Evolutionary conservation across 2,797 vertebrate species (phyloP).

Genomic region (Phataginus tricuspis): DNA sequence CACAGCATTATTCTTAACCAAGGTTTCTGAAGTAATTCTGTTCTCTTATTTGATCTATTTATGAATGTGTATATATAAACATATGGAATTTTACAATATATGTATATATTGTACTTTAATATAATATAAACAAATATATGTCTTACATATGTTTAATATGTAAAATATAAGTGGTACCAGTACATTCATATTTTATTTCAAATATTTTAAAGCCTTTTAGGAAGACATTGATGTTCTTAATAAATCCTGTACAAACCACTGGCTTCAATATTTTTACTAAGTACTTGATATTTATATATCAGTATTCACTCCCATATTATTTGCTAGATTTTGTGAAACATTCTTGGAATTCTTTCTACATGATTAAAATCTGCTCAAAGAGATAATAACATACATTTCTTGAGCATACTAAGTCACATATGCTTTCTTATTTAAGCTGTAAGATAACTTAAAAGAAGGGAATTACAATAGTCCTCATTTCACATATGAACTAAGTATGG

Average conservation of each 20-base stretch:
- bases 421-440: neutral
- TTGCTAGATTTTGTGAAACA: neutral
- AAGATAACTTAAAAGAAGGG: neutral
- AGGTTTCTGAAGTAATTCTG: slow-evolving; percentile 36
- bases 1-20: neutral
- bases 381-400: neutral
- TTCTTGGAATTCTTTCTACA: neutral
- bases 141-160: neutral
- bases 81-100: neutral
- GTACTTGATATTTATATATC: neutral
- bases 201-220: slow-evolving; percentile 1
- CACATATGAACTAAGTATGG: neutral
- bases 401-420: neutral
- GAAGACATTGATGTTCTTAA: neutral
- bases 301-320: neutral
- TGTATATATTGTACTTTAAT: neutral
- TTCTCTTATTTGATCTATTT: neutral
- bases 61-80: neutral
- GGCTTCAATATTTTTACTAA: neutral
- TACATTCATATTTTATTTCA: neutral
- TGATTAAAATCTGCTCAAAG: neutral
- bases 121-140: neutral
- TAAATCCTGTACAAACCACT: neutral
- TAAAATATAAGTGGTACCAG: neutral
- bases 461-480: neutral